phyloP scores from a whole-genome alignment of 2,113 vertebrate genomes.

The Ardeotis arabs region DNA sequence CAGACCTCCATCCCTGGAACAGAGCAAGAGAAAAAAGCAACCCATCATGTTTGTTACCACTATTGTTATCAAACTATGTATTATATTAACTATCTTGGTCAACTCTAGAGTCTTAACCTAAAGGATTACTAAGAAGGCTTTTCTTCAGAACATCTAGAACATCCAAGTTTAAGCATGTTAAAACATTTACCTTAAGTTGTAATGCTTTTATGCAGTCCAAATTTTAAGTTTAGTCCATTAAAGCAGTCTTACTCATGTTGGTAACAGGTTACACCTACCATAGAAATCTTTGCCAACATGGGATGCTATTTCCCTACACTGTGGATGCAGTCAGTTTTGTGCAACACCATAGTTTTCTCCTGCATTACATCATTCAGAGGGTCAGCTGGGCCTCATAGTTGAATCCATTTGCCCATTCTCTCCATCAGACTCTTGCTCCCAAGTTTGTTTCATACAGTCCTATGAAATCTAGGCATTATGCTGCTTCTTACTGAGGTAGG shows the following conservation, averaged over 20 bases:
- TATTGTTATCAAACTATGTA: background rate
- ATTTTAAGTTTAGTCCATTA: background rate
- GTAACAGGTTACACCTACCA: background rate
- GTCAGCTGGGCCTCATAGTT: background rate
- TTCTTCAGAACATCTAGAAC: background rate
- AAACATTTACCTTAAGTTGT: background rate
- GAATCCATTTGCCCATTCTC: background rate
- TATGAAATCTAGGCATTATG: background rate
- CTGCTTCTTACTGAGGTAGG: background rate
- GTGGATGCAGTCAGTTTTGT: background rate
- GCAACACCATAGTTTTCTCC: background rate
- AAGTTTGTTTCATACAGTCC: background rate
- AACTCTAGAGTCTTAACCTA: background rate
- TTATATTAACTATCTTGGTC: background rate
- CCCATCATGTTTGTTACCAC: background rate
- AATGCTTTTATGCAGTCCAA: background rate
- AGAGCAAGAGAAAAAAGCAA: background rate
- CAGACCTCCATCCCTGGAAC: constrained; percentile 91
- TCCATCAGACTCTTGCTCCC: background rate
- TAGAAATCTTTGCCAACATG: background rate
- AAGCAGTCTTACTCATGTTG: background rate
- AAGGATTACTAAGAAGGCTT: background rate
- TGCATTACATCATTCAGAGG: background rate
- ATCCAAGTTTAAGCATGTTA: background rate
- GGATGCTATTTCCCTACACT: background rate